Evolutionary conservation across 37 sponge, comb jelly and placozoan species (phyloP).

Genomic region (Crambe crambe): DNA sequence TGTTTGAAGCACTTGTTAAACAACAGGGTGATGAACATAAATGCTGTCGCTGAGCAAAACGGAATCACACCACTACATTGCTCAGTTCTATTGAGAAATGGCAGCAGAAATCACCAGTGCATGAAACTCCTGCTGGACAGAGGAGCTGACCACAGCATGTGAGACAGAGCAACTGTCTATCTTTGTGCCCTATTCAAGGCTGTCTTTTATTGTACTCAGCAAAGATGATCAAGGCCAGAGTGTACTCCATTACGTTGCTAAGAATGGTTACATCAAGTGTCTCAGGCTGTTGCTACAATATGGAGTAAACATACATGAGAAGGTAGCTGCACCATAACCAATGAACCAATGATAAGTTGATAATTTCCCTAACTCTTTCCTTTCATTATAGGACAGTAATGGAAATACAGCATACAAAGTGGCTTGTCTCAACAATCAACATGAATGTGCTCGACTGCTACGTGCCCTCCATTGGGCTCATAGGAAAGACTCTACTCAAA

Average conservation of each 20-base stretch:
- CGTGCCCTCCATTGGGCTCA: conserved; percentile 71
- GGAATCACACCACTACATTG: conserved; percentile 67
- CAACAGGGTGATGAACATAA: conserved; percentile 41
- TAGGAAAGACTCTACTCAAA: conserved; percentile 36
- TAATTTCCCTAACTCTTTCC: background rate
- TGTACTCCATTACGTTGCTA: conserved; percentile 56
- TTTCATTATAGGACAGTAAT: conserved; percentile 34
- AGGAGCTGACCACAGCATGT: conserved; percentile 65
- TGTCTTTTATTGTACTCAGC: conserved; percentile 17
- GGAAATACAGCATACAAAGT: conserved; percentile 51
- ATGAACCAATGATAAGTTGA: background rate
- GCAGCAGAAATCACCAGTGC: conserved; percentile 17
- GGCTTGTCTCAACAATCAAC: conserved; percentile 49
- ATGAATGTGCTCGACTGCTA: conserved; percentile 71
- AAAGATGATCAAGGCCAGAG: conserved; percentile 35
- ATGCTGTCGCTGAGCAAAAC: background rate
- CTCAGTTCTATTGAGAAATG: background rate
- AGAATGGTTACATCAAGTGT: conserved; percentile 27
- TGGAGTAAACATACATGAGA: conserved; percentile 52
- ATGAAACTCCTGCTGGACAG: conserved; percentile 54
- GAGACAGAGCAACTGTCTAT: background rate
- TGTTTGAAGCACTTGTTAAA: conserved; percentile 65
- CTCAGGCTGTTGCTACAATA: conserved; percentile 43
- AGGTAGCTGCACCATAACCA: conserved; percentile 24
- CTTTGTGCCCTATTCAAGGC: background rate